These are phyloP conservation scores for human DNA, from an alignment of 2,113 vertebrate species.

Conservation along the genomic window GRCh38 chr1:2832501-2833000, in stretches of 20 bases:
- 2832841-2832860: accelerated
- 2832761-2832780: background rate
- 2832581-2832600: accelerated
- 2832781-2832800: background rate
- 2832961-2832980: accelerated
- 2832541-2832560: accelerated
- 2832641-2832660: background rate
- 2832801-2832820: background rate
- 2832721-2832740: no score
- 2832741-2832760: background rate
- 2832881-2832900: background rate
- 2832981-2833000: background rate
- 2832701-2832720: no score
- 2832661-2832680: accelerated
- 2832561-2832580: accelerated
- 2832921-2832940: background rate
- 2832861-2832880: accelerated
- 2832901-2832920: accelerated
- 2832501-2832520: background rate
- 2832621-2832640: background rate
- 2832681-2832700: background rate
- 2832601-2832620: background rate
- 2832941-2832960: accelerated
- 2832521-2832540: no score
- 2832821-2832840: accelerated